These are phyloP conservation scores for Atractosteus spatula DNA, from an alignment of 2,113 vertebrate species.

Conservation along the genomic window DNA sequence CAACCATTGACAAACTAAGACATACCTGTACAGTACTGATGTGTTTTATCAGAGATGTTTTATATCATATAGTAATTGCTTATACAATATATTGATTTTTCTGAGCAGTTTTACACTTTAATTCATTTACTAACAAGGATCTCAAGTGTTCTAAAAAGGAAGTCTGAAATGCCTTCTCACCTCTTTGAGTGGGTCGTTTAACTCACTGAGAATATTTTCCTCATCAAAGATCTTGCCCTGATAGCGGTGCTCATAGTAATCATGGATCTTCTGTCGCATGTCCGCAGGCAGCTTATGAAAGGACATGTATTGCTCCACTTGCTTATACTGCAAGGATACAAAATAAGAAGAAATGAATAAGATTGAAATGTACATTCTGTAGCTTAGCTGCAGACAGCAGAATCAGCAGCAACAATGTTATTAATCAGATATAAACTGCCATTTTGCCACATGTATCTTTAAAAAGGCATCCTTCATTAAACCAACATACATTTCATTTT, in stretches of 20 bases:
- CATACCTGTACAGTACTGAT: too few relatives aligned
- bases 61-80: too few relatives aligned
- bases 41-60: too few relatives aligned
- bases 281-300: constrained; percentile 98
- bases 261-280: constrained; percentile 98
- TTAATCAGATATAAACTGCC: not conserved
- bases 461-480: not conserved
- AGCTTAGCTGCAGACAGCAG: not conserved
- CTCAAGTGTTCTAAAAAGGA: not conserved
- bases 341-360: constrained; percentile 26
- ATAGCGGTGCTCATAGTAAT: constrained; percentile 97
- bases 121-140: too few relatives aligned
- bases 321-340: constrained; percentile 82
- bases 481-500: too few relatives aligned
- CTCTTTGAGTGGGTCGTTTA: constrained; percentile 96
- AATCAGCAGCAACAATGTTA: too few relatives aligned
- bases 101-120: too few relatives aligned
- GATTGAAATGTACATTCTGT: too few relatives aligned
- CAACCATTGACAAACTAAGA: too few relatives aligned
- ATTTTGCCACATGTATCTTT: not conserved
- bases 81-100: too few relatives aligned
- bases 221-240: constrained; percentile 99
- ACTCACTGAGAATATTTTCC: constrained; percentile 94
- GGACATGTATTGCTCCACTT: constrained; percentile 99
- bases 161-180: constrained; percentile 59